Evolutionary conservation across 1,140 invertebrate species (phyloP).

Genomic region (Pseudomyrmex sp.): DNA sequence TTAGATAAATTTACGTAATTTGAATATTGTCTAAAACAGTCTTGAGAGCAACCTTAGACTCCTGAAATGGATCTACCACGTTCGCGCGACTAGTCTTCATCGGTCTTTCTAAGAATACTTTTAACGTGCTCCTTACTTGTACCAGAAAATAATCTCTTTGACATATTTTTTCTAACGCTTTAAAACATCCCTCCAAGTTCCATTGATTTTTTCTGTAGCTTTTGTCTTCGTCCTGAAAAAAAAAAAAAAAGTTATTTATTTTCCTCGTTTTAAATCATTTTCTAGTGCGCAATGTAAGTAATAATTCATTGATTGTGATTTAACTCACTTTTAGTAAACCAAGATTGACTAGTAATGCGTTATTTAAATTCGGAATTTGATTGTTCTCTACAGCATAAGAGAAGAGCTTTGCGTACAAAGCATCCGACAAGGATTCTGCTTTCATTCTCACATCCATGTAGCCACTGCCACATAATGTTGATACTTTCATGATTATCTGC

Average conservation of each 20-base stretch:
- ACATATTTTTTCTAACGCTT: conserved; percentile 85
- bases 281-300: conserved; percentile 10
- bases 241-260: conserved; percentile 44
- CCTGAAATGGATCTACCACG: conserved; percentile 78
- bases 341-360: conserved; percentile 88
- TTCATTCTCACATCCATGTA: conserved; percentile 85
- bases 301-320: conserved; percentile 21
- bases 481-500: conserved; percentile 87
- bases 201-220: conserved; percentile 84
- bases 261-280: not conserved
- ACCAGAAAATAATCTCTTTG: conserved; percentile 85
- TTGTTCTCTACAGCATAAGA: conserved; percentile 85
- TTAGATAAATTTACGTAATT: conserved; percentile 71
- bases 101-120: conserved; percentile 86
- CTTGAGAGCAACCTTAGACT: conserved; percentile 80
- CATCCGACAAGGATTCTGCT: conserved; percentile 85
- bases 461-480: conserved; percentile 85
- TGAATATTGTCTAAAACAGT: conserved; percentile 68
- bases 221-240: conserved; percentile 87
- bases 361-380: conserved; percentile 86
- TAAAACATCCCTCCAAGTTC: conserved; percentile 87
- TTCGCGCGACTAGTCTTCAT: conserved; percentile 73
- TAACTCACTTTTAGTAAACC: conserved; percentile 89
- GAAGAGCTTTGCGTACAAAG: conserved; percentile 87
- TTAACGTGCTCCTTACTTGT: conserved; percentile 86